Evolutionary conservation across 2,888 invertebrate genomes (phyloP), one percentile per base, ranked within the genome.

Genomic region (Epinotia bilunana): DNA sequence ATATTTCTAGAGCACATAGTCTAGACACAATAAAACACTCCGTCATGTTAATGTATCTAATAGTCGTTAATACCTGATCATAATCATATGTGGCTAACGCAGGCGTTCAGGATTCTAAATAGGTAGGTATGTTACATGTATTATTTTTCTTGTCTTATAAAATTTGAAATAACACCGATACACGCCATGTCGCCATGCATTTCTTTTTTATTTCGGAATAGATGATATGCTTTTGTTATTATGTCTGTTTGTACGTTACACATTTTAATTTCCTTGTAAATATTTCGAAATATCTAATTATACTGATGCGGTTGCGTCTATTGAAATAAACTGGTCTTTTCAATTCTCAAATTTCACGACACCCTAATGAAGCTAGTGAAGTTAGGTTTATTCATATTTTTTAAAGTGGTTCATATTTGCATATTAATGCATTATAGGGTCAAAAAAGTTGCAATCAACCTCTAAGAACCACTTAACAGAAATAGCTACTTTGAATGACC

Each of bases 141-240:
- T 67, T 63, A 57, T 60, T 49, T 67, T n/a, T 23, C 33, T 55
- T 62, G 23, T 49, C 63, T 57, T 13, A 16, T 43, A 23, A n/a
- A 69, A 63, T 46, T 69, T 61, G 6, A 13, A 62, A 64, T 64
- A 74, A 58, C 39, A 57, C 74, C 11, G 76, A 74, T 76, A 76
- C 77, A 76, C 74, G 76, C 72, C 70, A 69, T 78, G 78, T 76
- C 77, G 79, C 80, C 79, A 81, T 90, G 91, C 92, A 92, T 92
- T 93, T 92, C 86, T 88, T 89, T 76, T 76, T 85, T 88, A 82
- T 85, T 82, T 85, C 79, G 82, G 84, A 82, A 84, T 88, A 87
- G 84, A 86, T 87, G 86, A 89, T 90, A 87, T 92, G 91, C 89
- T 92, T 93, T 91, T 92, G 91, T 92, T 92, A 58, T 65, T 73